Conservation (phyloP, 2,888 invertebrate species). For the Philonicus albiceps region DNA sequence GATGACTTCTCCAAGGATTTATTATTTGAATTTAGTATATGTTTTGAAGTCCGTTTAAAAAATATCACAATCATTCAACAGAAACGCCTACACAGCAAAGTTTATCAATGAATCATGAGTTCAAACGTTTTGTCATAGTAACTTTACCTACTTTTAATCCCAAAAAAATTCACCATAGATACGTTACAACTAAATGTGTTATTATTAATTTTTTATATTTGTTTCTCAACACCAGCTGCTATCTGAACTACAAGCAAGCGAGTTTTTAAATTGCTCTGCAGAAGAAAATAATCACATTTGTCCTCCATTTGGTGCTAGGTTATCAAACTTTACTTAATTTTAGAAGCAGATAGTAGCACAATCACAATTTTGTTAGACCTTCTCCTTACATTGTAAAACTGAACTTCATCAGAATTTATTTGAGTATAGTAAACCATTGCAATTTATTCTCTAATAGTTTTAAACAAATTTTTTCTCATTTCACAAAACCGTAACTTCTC, state of each 20-base stretch:
- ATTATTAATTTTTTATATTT: neutral
- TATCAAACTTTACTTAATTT: neutral
- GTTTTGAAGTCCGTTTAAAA: neutral
- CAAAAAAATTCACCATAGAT: neutral
- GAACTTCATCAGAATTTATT: neutral
- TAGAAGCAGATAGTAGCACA: neutral
- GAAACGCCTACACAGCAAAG: neutral
- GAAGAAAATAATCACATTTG: neutral
- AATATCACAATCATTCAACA: neutral
- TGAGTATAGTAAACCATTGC: neutral
- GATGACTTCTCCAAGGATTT: neutral
- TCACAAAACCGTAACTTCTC: neutral
- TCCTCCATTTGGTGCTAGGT: neutral
- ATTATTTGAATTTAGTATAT: neutral
- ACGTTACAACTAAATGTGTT: neutral
- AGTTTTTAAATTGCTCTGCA: neutral
- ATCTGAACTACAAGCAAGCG: neutral
- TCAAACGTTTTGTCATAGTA: neutral
- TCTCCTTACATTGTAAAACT: slow-evolving; percentile 21
- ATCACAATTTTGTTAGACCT: neutral
- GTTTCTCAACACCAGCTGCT: neutral
- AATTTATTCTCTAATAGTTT: neutral
- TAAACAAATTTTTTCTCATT: neutral
- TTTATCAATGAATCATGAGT: neutral
- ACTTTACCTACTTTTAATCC: neutral